phyloP scores from a whole-genome alignment of 2,888 invertebrate species.

The Marronus borbonicus region DNA sequence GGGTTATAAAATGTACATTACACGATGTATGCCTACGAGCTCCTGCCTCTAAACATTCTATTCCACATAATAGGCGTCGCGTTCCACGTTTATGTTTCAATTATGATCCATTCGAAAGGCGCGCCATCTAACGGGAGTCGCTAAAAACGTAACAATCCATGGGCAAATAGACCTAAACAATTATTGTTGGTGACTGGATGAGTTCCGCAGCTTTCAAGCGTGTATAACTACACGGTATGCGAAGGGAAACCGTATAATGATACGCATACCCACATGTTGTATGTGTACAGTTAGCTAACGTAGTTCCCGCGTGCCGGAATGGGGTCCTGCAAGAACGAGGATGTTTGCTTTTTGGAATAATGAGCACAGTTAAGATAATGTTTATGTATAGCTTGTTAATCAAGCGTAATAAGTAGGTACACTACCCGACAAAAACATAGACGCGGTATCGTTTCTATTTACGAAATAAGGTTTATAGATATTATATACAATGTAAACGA shows the following conservation, averaged over 20 bases:
- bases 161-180: conserved; percentile 15
- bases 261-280: neutral
- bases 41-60: neutral
- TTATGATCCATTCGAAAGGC: conserved; percentile 4
- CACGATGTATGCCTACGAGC: too few species aligned
- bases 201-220: conserved; percentile 7
- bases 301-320: neutral
- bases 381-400: too few species aligned
- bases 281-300: conserved; percentile 1
- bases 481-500: too few species aligned
- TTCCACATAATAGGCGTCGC: neutral
- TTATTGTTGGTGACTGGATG: neutral
- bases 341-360: too few species aligned
- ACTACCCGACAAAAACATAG: too few species aligned
- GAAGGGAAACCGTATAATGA: neutral
- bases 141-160: neutral
- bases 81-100: conserved; percentile 6
- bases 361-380: too few species aligned
- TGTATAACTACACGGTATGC: neutral
- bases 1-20: too few species aligned
- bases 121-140: conserved; percentile 4
- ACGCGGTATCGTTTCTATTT: too few species aligned
- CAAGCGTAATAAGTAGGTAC: too few species aligned
- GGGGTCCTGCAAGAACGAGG: too few species aligned
- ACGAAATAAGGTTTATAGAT: too few species aligned